Evolutionary conservation across 2,888 invertebrate species (phyloP), one percentile per base, ranked within the genome.

Genomic region (Tortricodes alternella): DNA sequence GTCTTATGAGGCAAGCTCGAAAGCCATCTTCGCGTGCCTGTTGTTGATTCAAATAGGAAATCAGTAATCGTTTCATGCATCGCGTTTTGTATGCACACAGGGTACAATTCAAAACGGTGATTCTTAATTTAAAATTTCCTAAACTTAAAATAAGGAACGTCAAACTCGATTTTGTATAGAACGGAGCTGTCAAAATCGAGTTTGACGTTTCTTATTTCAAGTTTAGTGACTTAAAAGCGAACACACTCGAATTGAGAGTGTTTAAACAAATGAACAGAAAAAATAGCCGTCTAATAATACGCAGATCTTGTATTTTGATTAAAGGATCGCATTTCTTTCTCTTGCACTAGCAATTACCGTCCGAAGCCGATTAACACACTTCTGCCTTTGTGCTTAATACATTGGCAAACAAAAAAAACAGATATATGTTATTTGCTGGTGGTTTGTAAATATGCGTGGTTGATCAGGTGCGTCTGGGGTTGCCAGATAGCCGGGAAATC

Each of bases 311-410:
- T 9, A n/a, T 7, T 13, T 48, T 23, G 9, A 34, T 13, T 21
- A 46, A 21, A 43, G 34, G 38, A 38, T 49, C 29, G 37, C 16
- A 49, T 49, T 11, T 49, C 49, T 5, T 9, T 27, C 48, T 49
- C 48, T 38, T 38, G 48, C 27, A 19, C 24, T 9, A 9, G 21
- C 11, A 13, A 27, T 27, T 34, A n/a, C 18, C 8, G 11, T 8
- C 27, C 15, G 23, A 13, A 49, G 37, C 9, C 32, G 13, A 38
- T 49, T 38, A 19, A 38, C 38, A 27, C 18, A 34, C 21, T 32
- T 46, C 34, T 21, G 27, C 38, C 9, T 49, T 49, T 49, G 38
- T 6, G 18, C 29, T 38, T 38, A 49, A 38, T 46, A 37, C 7
- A 37, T 49, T 38, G 29, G 21, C 16, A 24, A n/a, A 23, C 34